Base-by-base conservation (phyloP, 2,888 invertebrate genomes). In the Parascotia fuliginaria region DNA sequence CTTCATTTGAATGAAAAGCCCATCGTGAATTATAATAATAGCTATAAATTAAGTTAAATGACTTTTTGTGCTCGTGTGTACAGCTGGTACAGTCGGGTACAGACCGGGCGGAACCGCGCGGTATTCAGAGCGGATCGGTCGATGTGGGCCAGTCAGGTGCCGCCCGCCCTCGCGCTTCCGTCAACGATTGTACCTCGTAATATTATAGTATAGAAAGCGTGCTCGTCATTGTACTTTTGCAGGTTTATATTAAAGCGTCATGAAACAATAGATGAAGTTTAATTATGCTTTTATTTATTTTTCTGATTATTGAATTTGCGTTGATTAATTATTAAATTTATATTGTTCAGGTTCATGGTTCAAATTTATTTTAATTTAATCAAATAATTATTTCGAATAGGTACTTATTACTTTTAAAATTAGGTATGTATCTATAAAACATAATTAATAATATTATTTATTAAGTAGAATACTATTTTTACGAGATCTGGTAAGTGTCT, bases 91-190 rank as follows among this genome's bases (percentile, higher is more conserved):
- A 27, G 44, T 48, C 47, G 31, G 22, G 60, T 52, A 41, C 24
- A 24, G 24, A 7, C 24, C 24, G 24, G 24, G 24, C 64, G 67
- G 65, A 67, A 64, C 58, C 38, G 55, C 4, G 31, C 15, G 50
- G 72, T 73, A 80, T 81, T 77, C 69, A 78, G 82, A 81, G 78
- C 81, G 80, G 55, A 78, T 70, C 82, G 55, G 11, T 1, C 58
- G 11, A 67, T 60, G 65, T 66, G 60, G 68, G 59, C 49, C 68
- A 64, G 50, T 55, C 50, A 62, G 55, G 57, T 57, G 57, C 29
- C 55, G 55, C 67, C 67, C 55, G 39, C 42, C 50, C 49, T 44
- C 22, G 14, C 28, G 16, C 29, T 50, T 50, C 43, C 43, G 50
- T 44, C 44, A 44, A 40, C 39, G 36, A 50, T 11, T 43, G 39